Conservation (phyloP, 2,797 vertebrate species). For the Vireo griseus region DNA sequence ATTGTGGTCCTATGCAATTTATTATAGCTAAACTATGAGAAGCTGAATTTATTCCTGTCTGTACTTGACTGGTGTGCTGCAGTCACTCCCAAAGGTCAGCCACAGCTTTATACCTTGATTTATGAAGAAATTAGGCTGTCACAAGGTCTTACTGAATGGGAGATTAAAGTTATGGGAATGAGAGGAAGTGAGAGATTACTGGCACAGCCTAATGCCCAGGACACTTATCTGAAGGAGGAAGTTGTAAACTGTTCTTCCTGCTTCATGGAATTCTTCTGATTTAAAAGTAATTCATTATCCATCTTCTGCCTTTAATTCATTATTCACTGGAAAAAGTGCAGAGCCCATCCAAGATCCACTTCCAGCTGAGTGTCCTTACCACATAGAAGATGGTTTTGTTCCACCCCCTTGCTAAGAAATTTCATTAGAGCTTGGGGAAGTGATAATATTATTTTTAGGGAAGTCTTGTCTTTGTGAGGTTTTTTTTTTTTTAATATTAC, state of each 20-base stretch:
- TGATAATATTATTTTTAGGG: background rate
- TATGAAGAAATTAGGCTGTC: background rate
- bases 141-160: background rate
- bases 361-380: background rate
- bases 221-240: background rate
- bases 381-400: background rate
- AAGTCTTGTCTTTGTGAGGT: background rate
- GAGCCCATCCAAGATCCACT: background rate
- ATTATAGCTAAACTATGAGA: background rate
- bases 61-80: background rate
- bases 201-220: background rate
- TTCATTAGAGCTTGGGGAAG: background rate
- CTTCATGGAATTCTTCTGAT: background rate
- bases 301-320: background rate
- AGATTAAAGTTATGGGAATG: background rate
- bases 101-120: background rate
- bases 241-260: background rate
- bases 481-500: background rate
- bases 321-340: background rate
- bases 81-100: background rate
- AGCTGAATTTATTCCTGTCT: background rate
- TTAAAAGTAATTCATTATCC: background rate
- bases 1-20: background rate
- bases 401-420: background rate
- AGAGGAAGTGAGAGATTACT: background rate